Percentiles rank a stretch among this genome's conserved stretches.
Conservation (phyloP, 2,113 vertebrate genomes). For the Microtus montanus region DNA sequence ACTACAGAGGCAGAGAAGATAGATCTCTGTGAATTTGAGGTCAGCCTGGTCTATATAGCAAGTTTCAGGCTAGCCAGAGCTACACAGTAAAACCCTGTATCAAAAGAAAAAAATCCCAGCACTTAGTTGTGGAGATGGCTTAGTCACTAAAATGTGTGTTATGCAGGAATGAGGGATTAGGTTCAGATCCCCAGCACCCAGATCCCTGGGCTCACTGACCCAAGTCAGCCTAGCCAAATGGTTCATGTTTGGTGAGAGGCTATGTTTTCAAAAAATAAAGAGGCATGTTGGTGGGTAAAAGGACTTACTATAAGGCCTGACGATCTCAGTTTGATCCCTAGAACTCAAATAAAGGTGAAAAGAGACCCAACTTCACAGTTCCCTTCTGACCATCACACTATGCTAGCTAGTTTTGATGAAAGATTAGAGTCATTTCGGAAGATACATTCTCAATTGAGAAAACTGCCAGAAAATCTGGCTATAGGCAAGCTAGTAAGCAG, state of each 20-base stretch:
- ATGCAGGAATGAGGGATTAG: neutral
- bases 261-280: neutral
- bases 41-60: neutral
- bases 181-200: neutral
- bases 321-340: neutral
- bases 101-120: neutral
- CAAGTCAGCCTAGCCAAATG: neutral
- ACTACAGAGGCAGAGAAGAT: neutral
- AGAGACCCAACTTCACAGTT: neutral
- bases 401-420: neutral
- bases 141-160: neutral
- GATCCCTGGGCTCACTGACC: neutral
- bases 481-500: neutral
- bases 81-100: neutral
- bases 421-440: neutral
- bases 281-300: neutral
- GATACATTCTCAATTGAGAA: neutral
- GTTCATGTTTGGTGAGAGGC: neutral
- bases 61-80: neutral
- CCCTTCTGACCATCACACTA: neutral
- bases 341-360: neutral
- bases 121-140: neutral
- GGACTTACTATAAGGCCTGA: neutral
- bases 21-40: neutral
- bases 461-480: neutral